Evolutionary conservation across 2,888 invertebrate species (phyloP), one percentile per base, ranked within the genome.

Genomic region (Drosophila kanekoi): DNA sequence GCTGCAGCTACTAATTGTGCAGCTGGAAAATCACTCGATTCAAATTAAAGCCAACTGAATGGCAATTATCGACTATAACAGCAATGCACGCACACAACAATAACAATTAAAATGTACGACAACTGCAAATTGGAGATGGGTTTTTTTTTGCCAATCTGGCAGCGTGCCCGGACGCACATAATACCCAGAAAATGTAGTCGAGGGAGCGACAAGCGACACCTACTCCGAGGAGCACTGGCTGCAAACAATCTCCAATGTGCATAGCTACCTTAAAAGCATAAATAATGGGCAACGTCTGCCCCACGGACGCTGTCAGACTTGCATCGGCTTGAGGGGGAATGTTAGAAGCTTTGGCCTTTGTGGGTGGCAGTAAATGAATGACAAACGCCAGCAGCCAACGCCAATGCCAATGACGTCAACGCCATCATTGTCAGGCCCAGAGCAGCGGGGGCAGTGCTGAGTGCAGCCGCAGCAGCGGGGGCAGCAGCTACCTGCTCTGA

Each of bases 71-170:
- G 75, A 52, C 33, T 35, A 23, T 35, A 41, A 32, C 28, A 23
- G 20, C 60, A 47, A 52, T 51, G 48, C 64, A 57, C 51, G 63
- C 64, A 89, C 84, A 85, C 77, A 81, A 89, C 85, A 79, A 89
- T 87, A 89, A 81, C 89, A 85, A 89, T 89, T 89, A 85, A 87
- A 89, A 67, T 77, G 77, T 84, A 87, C 89, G 85, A 85, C 89
- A 89, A 89, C 79, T 87, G 89, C 89, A 85, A 75, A 89, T 89
- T 85, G 89, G 81, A 85, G 85, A 87, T 79, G 75, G 28, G 28
- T 28, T 8, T 28, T 28, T 32, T 32, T 28, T 35, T 33, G 52
- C 16, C 65, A 40, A 45, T 63, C 57, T 47, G 82, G 70, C 79
- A 49, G 40, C 28, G 35, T 63, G 67, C 79, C 59, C 47, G 38